Conservation (phyloP, 2,888 invertebrate genomes). For the Drosophila formosana region DNA sequence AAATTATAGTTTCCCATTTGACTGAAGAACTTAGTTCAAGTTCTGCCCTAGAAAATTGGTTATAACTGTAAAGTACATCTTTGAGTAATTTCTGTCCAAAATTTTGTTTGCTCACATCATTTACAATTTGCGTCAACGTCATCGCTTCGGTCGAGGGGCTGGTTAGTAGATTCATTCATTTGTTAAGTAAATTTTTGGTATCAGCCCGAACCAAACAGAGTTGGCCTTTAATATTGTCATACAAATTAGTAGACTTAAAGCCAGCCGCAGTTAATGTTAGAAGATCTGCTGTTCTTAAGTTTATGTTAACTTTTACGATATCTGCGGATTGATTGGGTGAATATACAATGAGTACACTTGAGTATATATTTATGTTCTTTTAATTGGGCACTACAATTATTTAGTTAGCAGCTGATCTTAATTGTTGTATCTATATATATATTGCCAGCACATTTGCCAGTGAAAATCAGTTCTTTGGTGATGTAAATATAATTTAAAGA, state of each 20-base stretch:
- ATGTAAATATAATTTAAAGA: slow-evolving; percentile 30
- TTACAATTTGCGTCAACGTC: slow-evolving; percentile 67
- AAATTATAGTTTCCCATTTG: not conserved
- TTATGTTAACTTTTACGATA: not conserved
- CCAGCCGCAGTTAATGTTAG: not conserved
- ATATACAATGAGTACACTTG: not conserved
- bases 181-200: slow-evolving; percentile 44
- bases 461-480: slow-evolving; percentile 31
- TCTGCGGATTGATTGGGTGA: not conserved
- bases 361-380: slow-evolving; percentile 3
- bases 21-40: not conserved
- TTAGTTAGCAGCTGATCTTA: slow-evolving; percentile 10
- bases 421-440: slow-evolving; percentile 32
- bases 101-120: slow-evolving; percentile 69
- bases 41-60: slow-evolving; percentile 1
- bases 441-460: slow-evolving; percentile 15
- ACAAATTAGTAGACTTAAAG: not conserved
- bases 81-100: slow-evolving; percentile 37
- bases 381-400: slow-evolving; percentile 20
- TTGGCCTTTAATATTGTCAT: not conserved
- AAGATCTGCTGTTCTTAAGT: not conserved
- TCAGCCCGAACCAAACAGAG: slow-evolving; percentile 14
- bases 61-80: slow-evolving; percentile 18
- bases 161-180: slow-evolving; percentile 33
- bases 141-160: slow-evolving; percentile 6